Evolutionary conservation across 2,113 vertebrate species (phyloP), one percentile per base, ranked within the genome.

Genomic region (Todiramphus saurophagus): DNA sequence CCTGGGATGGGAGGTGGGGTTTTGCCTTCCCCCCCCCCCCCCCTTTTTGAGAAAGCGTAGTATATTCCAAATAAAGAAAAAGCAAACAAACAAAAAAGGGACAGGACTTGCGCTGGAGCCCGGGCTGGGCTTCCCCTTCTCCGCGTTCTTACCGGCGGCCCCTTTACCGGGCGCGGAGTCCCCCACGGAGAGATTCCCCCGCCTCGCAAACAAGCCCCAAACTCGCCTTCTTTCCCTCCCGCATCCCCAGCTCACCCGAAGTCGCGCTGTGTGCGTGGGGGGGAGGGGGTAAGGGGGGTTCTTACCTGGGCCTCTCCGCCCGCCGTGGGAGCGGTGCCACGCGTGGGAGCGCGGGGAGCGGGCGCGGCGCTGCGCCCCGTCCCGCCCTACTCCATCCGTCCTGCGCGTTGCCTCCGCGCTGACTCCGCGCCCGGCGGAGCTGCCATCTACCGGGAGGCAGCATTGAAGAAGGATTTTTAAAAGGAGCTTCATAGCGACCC

Each of bases 381-480:
- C 80, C 92, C 92, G 69, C 97, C 93, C 86, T 67, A 90, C 89
- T 75, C 86, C 75, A 77, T 73, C 76, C 88, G 18, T 30, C 84
- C 43, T 68, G 66, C 87, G 63, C 93, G 96, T 83, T 87, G 82
- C 37, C 90, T 97, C 92, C 96, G 97, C 97, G 94, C 97, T 93
- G 95, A 96, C 91, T 93, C 86, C 79, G 31, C 98, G 97, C 96
- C 97, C 85, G 96, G 95, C 70, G 93, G 94, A 96, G 98, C 98
- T 98, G 98, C 99, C 99, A 98, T 99, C 98, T 98, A 98, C 97
- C 96, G 96, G 98, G 98, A 96, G 97, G 84, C 92, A 58, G 94
- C 92, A 95, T 98, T 95, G 96, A 93, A 97, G 97, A 98, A 97
- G 98, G 98, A 98, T 98, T 99, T 99, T 99, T 99, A 99, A 98